phyloP scores from a whole-genome alignment of 2,797 vertebrate species.

The Harpagifer antarcticus region DNA sequence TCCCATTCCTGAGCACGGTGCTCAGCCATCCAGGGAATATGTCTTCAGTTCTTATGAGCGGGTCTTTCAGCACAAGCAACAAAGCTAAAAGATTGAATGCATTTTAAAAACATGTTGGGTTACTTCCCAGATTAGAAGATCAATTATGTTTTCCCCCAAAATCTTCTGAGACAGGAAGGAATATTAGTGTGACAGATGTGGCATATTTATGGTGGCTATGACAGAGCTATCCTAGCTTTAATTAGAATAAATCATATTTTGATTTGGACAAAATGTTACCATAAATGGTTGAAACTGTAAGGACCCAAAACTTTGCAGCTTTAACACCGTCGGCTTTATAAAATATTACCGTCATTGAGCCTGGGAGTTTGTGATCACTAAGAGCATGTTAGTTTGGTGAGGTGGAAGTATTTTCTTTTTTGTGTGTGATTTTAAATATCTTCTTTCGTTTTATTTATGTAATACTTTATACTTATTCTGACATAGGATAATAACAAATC shows the following conservation, averaged over 20 bases:
- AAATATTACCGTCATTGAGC: not conserved
- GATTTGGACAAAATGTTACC: constrained; percentile 25
- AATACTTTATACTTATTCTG: not conserved
- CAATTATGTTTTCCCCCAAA: constrained; percentile 52
- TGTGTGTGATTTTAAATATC: not conserved
- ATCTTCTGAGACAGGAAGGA: constrained; percentile 35
- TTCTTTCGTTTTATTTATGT: not conserved
- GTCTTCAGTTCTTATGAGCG: constrained; percentile 56
- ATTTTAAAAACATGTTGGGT: constrained; percentile 65
- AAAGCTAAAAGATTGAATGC: constrained; percentile 53
- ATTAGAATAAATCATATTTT: constrained; percentile 34
- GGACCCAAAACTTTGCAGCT: not conserved
- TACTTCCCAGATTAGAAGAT: constrained; percentile 72
- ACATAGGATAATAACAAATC: not conserved
- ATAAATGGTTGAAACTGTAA: constrained; percentile 18
- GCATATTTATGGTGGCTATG: constrained; percentile 30
- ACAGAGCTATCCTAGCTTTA: constrained; percentile 24
- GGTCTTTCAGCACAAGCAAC: constrained; percentile 69
- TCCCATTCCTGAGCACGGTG: constrained; percentile 39
- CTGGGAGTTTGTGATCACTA: not conserved
- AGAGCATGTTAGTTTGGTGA: not conserved
- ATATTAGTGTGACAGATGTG: constrained; percentile 52
- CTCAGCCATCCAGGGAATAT: constrained; percentile 59
- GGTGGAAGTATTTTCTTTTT: not conserved
- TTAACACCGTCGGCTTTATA: not conserved